A percentile compares a stretch with the other conserved stretches of the same genome.
Evolutionary conservation across 2,113 vertebrate species (phyloP).

Genomic region (Falco punctatus): DNA sequence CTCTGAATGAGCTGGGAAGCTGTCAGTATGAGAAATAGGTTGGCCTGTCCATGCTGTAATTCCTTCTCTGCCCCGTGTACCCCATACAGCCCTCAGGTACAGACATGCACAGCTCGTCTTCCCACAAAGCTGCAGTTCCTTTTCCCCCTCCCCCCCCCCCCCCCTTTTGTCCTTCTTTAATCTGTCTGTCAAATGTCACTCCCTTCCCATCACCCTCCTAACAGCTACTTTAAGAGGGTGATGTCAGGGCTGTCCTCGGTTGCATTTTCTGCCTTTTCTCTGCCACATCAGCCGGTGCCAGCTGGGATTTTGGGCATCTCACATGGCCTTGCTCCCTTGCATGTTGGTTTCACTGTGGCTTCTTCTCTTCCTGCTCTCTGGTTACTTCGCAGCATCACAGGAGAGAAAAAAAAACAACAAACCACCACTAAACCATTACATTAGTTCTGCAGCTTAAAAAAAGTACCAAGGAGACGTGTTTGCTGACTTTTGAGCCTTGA

Average conservation of each 20-base stretch:
- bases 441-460: not conserved
- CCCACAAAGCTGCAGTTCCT: not conserved
- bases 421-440: not conserved
- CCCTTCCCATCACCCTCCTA: not conserved
- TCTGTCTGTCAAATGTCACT: not conserved
- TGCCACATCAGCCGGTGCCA: not conserved
- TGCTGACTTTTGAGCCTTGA: not conserved
- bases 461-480: rapidly evolving
- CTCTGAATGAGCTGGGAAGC: rapidly evolving
- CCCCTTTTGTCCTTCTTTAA: not conserved
- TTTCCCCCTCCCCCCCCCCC: not conserved
- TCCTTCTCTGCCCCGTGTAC: not conserved
- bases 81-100: not conserved
- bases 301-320: rapidly evolving
- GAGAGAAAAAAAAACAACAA: no score
- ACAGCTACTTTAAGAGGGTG: not conserved
- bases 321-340: rapidly evolving
- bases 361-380: not conserved
- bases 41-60: not conserved
- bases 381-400: not conserved
- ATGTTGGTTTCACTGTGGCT: not conserved
- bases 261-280: not conserved
- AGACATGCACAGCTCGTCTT: not conserved
- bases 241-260: rapidly evolving
- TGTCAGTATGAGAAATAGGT: not conserved